These are phyloP conservation scores for Plutomurus gul DNA, from an alignment of 1,140 invertebrate species.

Conservation along the genomic window DNA sequence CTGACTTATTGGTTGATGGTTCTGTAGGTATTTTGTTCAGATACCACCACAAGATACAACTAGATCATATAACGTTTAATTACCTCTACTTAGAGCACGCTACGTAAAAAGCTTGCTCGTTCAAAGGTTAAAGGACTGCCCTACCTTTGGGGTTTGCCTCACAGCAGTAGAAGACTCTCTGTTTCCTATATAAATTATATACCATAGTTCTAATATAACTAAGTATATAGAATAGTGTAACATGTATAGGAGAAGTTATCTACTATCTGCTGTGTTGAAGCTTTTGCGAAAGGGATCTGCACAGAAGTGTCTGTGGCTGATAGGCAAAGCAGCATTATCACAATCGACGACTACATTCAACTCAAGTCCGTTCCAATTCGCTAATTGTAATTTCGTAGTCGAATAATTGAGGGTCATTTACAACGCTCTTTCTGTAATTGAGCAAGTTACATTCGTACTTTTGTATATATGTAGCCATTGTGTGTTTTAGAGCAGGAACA, in stretches of 20 bases:
- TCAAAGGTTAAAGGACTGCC: slow-evolving; percentile 8
- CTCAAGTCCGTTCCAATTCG: slow-evolving; percentile 24
- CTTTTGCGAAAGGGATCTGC: too few species aligned
- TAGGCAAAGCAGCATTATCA: too few species aligned
- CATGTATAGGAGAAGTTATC: background rate
- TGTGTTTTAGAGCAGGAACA: too few species aligned
- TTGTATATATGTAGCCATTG: too few species aligned
- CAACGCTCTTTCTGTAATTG: slow-evolving; percentile 2
- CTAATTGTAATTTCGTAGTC: slow-evolving; percentile 20
- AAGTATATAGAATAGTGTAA: background rate
- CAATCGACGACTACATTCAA: too few species aligned
- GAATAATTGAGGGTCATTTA: slow-evolving; percentile 29
- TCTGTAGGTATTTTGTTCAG: background rate
- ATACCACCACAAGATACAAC: background rate
- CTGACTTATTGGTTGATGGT: background rate
- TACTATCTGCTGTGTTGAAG: background rate
- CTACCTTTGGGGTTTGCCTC: background rate
- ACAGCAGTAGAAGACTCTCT: too few species aligned
- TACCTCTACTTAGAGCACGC: background rate
- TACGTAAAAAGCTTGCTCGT: background rate
- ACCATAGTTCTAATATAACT: background rate
- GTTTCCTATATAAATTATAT: background rate
- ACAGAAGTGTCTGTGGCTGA: background rate
- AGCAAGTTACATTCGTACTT: too few species aligned
- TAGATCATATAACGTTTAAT: background rate